Base-by-base conservation (phyloP, 2,888 invertebrate genomes). In the Andrena marginata region DNA sequence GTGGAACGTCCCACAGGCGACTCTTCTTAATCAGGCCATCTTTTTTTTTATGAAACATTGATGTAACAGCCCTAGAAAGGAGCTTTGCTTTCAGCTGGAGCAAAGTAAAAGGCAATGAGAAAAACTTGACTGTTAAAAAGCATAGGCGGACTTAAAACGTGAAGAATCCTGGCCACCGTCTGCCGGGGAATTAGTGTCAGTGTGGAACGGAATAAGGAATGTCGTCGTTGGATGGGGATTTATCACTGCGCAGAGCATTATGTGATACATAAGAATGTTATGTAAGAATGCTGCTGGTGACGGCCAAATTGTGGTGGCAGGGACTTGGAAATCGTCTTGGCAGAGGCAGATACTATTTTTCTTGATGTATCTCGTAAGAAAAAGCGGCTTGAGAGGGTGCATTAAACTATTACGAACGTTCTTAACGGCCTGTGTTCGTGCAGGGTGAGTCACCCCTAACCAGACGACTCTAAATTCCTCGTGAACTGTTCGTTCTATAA, bases 271-370 rank as follows among this genome's bases (percentile, higher is more conserved):
- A 76, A 65, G 76, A 81, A 71, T 73, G 68, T 73, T 74, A 65
- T n/a, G 54, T 78, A 86, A 71, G 62, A 84, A 74, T 68, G 69
- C 73, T 49, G 63, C 49, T 49, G 26, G n/a, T 62, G 59, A 20
- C 16, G 35, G 71, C 75, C 60, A 72, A 74, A 77, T 51, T 73
- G 62, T 65, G 65, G 74, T 60, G 48, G 42, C 68, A 23, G 76
- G 63, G 77, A 77, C 73, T 82, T 74, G 71, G 56, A 26, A 79
- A 75, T 82, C 71, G 63, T 77, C 68, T 76, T 76, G 78, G 69
- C 68, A 84, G 64, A 26, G 73, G 33, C 68, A 49, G 26, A 42
- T 67, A 20, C 56, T 51, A 65, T 78, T 81, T 67, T 84, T 68
- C 70, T 42, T 56, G 51, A 59, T 62, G 62, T 23, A 35, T n/a